Conservation (phyloP, 2,113 vertebrate species). For the Sula dactylatra region DNA sequence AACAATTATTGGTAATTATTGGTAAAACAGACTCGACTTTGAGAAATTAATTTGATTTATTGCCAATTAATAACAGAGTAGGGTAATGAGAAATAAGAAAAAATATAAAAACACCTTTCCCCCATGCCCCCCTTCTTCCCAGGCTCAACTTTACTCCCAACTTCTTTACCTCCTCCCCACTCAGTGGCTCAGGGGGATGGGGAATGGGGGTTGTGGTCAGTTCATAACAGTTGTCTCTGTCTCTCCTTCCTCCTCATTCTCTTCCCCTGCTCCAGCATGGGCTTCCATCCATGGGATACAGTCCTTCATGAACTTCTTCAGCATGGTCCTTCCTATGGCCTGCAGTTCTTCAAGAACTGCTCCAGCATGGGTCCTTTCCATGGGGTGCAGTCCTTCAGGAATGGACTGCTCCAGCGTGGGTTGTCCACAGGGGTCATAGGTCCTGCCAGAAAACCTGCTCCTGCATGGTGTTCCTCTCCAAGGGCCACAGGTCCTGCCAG, state of each 20-base stretch:
- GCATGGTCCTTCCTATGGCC: not conserved
- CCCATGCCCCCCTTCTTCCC: not conserved
- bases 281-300: not conserved
- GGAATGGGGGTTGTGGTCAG: not conserved
- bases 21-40: not conserved
- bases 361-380: not conserved
- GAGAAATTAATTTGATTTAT: not conserved
- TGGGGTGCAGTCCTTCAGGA: not conserved
- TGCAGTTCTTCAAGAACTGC: not conserved
- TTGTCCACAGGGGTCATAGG: not conserved
- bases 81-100: not conserved
- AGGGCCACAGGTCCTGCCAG: not conserved
- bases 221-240: not conserved
- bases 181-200: not conserved
- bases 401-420: not conserved
- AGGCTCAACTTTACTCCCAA: not conserved
- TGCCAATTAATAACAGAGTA: not conserved
- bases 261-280: not conserved
- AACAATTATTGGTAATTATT: not conserved
- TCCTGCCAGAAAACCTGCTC: not conserved
- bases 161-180: not conserved
- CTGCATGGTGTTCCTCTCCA: not conserved
- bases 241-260: not conserved
- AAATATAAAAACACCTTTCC: not conserved
- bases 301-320: not conserved